Conservation (phyloP, 2,888 invertebrate genomes). For the Parnassius apollo region DNA sequence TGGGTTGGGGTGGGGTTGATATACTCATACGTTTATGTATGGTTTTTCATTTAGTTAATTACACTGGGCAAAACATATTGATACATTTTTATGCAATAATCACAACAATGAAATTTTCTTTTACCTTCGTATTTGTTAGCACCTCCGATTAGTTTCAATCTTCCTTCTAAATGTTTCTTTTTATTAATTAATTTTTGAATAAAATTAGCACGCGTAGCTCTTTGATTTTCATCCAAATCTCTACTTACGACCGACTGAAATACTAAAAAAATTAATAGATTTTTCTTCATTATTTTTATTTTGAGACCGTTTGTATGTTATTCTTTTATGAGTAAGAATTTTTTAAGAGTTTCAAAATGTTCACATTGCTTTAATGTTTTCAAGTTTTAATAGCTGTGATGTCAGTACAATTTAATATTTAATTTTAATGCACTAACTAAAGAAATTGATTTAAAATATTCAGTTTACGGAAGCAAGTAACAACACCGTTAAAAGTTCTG, state of each 20-base stretch:
- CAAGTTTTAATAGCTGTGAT: too few relatives aligned
- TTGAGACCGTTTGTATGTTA: too few relatives aligned
- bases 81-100: too few relatives aligned
- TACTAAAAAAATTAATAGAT: conserved; percentile 10
- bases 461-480: background rate
- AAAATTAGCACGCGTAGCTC: conserved; percentile 75
- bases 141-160: conserved; percentile 86
- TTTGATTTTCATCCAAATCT: conserved; percentile 60
- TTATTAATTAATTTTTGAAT: conserved; percentile 86
- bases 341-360: too few relatives aligned
- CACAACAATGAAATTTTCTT: background rate
- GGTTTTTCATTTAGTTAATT: too few relatives aligned
- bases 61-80: too few relatives aligned
- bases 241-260: conserved; percentile 37
- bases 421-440: too few relatives aligned
- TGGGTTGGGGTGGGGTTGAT: too few relatives aligned
- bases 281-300: conserved; percentile 8
- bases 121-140: conserved; percentile 87
- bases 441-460: background rate
- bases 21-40: too few relatives aligned
- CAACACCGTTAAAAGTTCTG: conserved; percentile 9
- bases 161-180: conserved; percentile 87
- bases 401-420: too few relatives aligned
- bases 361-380: too few relatives aligned
- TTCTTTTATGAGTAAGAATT: too few relatives aligned